Conservation (phyloP, 2,113 vertebrate genomes). For the Loxodonta africana region DNA sequence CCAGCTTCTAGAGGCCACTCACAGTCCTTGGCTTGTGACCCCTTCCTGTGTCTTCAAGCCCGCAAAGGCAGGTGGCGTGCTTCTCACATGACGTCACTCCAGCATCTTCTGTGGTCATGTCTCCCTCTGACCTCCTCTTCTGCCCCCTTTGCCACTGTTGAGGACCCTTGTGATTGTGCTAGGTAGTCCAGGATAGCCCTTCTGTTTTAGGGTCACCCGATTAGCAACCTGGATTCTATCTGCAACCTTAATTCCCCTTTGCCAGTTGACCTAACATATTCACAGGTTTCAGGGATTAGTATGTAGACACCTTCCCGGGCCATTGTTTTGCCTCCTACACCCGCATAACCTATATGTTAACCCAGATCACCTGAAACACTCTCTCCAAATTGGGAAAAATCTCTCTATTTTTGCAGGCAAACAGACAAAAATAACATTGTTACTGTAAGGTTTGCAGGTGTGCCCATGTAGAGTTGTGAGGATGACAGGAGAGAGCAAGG, state of each 20-base stretch:
- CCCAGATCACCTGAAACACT: neutral
- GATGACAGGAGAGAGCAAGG: neutral
- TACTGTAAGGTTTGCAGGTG: neutral
- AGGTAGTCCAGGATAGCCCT: too few relatives aligned
- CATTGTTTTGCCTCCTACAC: neutral
- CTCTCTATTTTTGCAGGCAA: neutral
- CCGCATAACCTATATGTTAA: neutral
- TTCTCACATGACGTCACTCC: neutral
- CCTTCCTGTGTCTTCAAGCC: too few relatives aligned
- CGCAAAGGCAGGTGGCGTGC: too few relatives aligned
- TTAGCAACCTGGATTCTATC: neutral
- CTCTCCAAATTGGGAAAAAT: neutral
- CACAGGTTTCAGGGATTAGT: neutral
- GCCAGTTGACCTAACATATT: neutral
- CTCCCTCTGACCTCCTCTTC: neutral
- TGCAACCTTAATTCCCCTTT: neutral
- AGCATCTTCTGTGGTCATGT: rapidly evolving
- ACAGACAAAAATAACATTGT: neutral
- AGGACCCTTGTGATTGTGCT: neutral
- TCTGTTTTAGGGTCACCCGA: neutral
- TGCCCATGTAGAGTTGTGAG: neutral
- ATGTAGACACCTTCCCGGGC: neutral
- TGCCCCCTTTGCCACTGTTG: neutral
- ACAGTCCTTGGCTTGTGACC: too few relatives aligned
- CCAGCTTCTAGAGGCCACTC: too few relatives aligned